These are phyloP conservation scores for Telmatherina bonti DNA, from an alignment of 2,797 vertebrate genomes.

Conservation along the genomic window DNA sequence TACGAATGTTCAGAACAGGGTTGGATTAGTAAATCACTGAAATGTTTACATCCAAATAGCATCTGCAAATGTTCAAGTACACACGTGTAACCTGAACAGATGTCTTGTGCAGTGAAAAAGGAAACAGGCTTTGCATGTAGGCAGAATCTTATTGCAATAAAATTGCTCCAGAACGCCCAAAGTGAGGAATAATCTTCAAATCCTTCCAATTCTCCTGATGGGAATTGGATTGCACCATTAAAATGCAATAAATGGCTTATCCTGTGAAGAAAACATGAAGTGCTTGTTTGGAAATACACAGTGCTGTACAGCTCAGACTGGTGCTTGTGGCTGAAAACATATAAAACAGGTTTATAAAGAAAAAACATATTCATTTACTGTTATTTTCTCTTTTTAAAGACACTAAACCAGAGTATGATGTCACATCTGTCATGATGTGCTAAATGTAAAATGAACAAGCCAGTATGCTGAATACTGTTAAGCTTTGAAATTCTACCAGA, in stretches of 20 bases:
- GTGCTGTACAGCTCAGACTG: not conserved
- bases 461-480: not conserved
- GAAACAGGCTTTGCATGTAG: slow-evolving; percentile 43
- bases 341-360: not conserved
- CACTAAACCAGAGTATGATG: not conserved
- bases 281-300: not conserved
- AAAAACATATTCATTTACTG: no score
- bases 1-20: slow-evolving; percentile 11
- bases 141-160: slow-evolving; percentile 21
- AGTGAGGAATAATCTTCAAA: slow-evolving; percentile 23
- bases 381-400: no score
- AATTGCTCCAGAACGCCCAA: slow-evolving; percentile 9
- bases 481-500: slow-evolving; percentile 44
- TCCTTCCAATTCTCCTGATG: slow-evolving; percentile 24
- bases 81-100: slow-evolving; percentile 39
- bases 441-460: slow-evolving; percentile 30
- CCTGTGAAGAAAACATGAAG: not conserved
- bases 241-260: not conserved
- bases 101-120: slow-evolving; percentile 35
- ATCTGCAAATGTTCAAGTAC: slow-evolving; percentile 32
- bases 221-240: slow-evolving; percentile 2
- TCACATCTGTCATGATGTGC: slow-evolving; percentile 26
- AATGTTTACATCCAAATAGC: slow-evolving; percentile 15
- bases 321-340: not conserved
- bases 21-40: slow-evolving; percentile 1